These are phyloP conservation scores for Chaenodraco wilsoni DNA, from an alignment of 2,797 vertebrate genomes.

Conservation along the genomic window DNA sequence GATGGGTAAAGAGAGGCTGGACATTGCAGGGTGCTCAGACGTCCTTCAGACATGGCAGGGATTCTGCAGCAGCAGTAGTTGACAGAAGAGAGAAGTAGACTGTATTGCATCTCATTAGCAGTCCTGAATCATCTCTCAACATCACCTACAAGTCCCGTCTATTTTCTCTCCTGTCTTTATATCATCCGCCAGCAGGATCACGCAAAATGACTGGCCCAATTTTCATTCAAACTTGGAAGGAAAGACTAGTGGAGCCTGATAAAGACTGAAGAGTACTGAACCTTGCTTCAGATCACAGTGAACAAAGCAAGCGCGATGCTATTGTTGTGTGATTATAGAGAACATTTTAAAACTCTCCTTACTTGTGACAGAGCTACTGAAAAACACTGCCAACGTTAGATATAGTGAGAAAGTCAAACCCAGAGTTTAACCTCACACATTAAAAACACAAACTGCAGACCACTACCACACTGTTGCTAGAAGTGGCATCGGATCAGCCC, in stretches of 20 bases:
- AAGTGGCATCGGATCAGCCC: constrained; percentile 3
- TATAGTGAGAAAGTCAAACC: constrained; percentile 12
- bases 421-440: background rate
- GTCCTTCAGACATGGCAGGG: constrained; percentile 60
- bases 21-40: constrained; percentile 42
- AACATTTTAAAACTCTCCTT: constrained; percentile 13
- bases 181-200: background rate
- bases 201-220: no score
- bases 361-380: constrained; percentile 17
- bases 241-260: no score
- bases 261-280: constrained; percentile 5
- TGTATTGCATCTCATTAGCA: constrained; percentile 63
- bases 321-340: constrained; percentile 7
- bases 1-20: constrained; percentile 30
- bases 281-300: background rate
- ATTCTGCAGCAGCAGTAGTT: constrained; percentile 52
- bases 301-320: background rate
- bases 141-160: constrained; percentile 18
- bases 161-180: constrained; percentile 3
- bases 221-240: no score
- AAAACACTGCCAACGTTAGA: background rate
- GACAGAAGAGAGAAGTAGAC: constrained; percentile 43
- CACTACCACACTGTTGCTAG: background rate
- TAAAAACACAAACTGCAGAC: background rate
- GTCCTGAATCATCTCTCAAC: constrained; percentile 43